These are phyloP conservation scores for Drosophila formosana DNA, from an alignment of 2,888 invertebrate genomes.

Conservation along the genomic window DNA sequence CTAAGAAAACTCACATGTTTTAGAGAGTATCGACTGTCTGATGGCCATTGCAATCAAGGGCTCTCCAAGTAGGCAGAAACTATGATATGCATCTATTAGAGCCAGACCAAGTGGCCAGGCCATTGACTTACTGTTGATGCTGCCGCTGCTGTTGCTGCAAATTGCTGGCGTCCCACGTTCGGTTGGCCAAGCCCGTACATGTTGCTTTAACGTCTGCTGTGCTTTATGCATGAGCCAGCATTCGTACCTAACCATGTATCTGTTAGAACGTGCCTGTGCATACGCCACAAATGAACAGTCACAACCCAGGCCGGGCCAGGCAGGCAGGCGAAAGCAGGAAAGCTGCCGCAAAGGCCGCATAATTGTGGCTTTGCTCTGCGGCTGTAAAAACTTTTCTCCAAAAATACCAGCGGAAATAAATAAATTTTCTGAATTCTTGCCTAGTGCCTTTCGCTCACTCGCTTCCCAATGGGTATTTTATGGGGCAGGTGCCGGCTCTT, in stretches of 20 bases:
- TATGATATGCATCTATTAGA: constrained; percentile 40
- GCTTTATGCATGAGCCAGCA: constrained; percentile 58
- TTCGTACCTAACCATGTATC: constrained; percentile 22
- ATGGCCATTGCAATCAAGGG: constrained; percentile 48
- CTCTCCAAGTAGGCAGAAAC: constrained; percentile 36
- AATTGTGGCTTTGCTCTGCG: constrained; percentile 61
- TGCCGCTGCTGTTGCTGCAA: constrained; percentile 4
- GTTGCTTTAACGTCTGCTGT: constrained; percentile 22
- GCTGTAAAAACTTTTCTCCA: constrained; percentile 44
- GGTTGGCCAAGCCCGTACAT: constrained; percentile 14
- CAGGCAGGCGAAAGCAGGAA: constrained; percentile 60
- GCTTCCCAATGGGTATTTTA: constrained; percentile 42
- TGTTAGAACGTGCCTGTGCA: constrained; percentile 56
- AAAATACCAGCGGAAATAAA: constrained; percentile 51
- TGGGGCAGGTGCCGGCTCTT: constrained; percentile 43
- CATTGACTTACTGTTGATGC: constrained; percentile 44
- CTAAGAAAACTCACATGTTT: constrained; percentile 17
- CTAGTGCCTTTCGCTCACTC: constrained; percentile 63
- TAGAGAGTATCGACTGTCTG: constrained; percentile 21
- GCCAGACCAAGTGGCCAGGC: constrained; percentile 40
- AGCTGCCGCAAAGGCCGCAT: constrained; percentile 62
- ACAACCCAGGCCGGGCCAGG: neutral
- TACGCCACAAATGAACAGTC: constrained; percentile 24
- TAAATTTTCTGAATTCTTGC: constrained; percentile 59
- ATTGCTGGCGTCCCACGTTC: constrained; percentile 19